Percentiles rank a stretch among this genome's conserved stretches.
These are phyloP conservation scores for Macrophya annulata DNA, from an alignment of 2,888 invertebrate genomes.

Conservation along the genomic window DNA sequence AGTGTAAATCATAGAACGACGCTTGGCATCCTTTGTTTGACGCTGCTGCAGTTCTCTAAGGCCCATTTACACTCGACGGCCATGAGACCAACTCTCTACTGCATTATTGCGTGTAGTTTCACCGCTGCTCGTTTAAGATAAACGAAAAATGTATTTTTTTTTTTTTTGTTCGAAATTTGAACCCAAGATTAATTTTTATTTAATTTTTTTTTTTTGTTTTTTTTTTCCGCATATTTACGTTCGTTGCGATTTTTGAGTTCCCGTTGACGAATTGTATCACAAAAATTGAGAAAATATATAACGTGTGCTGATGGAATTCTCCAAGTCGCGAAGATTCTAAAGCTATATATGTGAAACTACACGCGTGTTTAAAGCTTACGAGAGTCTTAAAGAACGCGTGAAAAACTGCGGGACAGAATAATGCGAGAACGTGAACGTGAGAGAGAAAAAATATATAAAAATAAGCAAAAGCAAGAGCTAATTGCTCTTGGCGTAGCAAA, in stretches of 20 bases:
- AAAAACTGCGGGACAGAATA: slow-evolving; percentile 13
- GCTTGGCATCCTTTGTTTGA: slow-evolving; percentile 56
- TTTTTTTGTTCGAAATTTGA: neutral
- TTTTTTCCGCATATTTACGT: no score
- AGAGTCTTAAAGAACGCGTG: neutral
- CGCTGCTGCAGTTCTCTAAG: slow-evolving; percentile 38
- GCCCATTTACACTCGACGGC: slow-evolving; percentile 35
- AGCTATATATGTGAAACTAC: neutral
- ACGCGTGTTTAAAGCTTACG: neutral
- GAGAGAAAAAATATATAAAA: neutral
- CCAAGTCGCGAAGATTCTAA: no score
- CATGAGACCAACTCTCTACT: slow-evolving; percentile 5
- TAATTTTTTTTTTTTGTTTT: no score
- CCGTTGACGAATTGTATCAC: no score
- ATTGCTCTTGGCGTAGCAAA: slow-evolving; percentile 46
- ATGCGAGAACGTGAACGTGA: neutral
- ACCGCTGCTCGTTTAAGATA: neutral
- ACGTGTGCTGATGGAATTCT: no score
- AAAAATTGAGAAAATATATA: no score
- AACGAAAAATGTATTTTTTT: neutral
- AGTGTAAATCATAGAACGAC: slow-evolving; percentile 69
- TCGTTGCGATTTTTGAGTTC: no score
- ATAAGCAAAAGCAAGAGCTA: slow-evolving; percentile 34
- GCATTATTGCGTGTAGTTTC: neutral
- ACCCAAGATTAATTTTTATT: neutral